phyloP scores from a whole-genome alignment of 2,888 invertebrate genomes.

The Meiosimyza decipiens region DNA sequence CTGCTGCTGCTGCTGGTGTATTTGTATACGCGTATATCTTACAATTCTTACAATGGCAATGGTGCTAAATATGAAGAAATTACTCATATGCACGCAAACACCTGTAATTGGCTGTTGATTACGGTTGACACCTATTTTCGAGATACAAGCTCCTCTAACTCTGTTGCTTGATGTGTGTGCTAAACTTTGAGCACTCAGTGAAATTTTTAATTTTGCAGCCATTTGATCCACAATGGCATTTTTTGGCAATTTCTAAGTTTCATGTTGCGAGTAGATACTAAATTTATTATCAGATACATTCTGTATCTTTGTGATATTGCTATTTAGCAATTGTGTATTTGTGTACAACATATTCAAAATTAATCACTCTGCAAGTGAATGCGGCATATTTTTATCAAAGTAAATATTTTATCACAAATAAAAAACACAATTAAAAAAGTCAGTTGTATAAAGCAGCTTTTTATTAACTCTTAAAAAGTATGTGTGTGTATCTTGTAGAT shows the following conservation, averaged over 20 bases:
- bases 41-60: slow-evolving; percentile 18
- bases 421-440: no score
- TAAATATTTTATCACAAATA: no score
- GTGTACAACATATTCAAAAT: no score
- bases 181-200: neutral
- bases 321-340: no score
- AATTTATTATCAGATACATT: neutral
- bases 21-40: neutral
- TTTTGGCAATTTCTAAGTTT: neutral
- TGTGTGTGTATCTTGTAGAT: no score
- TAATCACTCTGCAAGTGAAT: no score
- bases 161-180: neutral
- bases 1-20: slow-evolving; percentile 20
- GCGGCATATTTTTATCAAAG: no score
- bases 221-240: neutral
- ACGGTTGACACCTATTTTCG: slow-evolving; percentile 18
- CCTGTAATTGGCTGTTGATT: slow-evolving; percentile 26
- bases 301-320: neutral
- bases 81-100: slow-evolving; percentile 8
- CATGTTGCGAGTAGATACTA: no score
- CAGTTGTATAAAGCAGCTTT: no score
- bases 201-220: neutral
- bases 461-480: no score
- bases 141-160: neutral
- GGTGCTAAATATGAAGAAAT: neutral